Evolutionary conservation across 2,888 invertebrate genomes (phyloP).

Genomic region (Drosophila falleni): DNA sequence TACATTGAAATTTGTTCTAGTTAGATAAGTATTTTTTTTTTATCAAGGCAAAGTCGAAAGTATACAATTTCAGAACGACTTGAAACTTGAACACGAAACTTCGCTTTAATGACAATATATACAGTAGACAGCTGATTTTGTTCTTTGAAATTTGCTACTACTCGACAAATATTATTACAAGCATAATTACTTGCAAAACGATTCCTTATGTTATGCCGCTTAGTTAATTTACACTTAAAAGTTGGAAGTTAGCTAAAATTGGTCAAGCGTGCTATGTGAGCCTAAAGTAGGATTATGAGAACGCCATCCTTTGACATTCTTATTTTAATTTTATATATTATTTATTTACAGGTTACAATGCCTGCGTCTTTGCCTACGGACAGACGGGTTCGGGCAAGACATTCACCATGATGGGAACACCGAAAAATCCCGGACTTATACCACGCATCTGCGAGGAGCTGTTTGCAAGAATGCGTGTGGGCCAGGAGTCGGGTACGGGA

Average conservation of each 20-base stretch:
- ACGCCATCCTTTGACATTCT: conserved; percentile 1
- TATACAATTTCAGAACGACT: not conserved
- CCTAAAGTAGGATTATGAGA: not conserved
- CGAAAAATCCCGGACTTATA: conserved; percentile 93
- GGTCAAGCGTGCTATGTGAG: conserved; percentile 22
- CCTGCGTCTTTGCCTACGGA: conserved; percentile 96
- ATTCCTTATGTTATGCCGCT: not conserved
- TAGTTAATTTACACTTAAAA: conserved; percentile 3
- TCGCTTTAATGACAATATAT: not conserved
- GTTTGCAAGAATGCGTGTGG: conserved; percentile 92
- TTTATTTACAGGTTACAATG: conserved; percentile 88
- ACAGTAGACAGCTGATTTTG: conserved; percentile 1
- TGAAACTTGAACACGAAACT: not conserved
- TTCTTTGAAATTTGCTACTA: conserved; percentile 9
- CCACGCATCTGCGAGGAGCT: conserved; percentile 94
- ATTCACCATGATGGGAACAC: conserved; percentile 94
- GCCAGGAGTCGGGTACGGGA: conserved; percentile 92
- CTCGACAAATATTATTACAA: not conserved
- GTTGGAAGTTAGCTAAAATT: conserved; percentile 16
- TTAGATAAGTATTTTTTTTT: not conserved
- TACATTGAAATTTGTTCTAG: not conserved
- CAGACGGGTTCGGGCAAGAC: conserved; percentile 97
- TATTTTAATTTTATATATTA: not conserved
- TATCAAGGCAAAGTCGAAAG: too few species aligned
- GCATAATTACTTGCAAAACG: conserved; percentile 13